Conservation (phyloP, 2,797 vertebrate genomes). For the Strix occidentalis region DNA sequence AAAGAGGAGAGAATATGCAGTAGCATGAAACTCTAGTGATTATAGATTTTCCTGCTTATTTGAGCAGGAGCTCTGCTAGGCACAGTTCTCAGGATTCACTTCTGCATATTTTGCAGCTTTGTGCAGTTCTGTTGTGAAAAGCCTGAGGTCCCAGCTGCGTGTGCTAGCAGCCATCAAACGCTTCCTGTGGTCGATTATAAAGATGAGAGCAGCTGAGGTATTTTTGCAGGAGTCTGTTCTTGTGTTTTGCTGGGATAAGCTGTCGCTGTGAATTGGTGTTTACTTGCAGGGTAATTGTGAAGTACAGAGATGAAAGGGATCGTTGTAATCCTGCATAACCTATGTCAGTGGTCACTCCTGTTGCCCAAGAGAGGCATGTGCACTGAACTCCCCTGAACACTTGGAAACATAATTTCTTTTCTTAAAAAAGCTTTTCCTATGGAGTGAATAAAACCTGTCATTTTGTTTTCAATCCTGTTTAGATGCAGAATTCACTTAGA, state of each 20-base stretch:
- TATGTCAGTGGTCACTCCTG: accelerated
- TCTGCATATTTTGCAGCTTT: neutral
- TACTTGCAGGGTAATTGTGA: neutral
- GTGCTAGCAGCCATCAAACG: neutral
- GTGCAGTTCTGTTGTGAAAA: neutral
- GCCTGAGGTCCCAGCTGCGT: neutral
- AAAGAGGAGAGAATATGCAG: neutral
- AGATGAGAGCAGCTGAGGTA: neutral
- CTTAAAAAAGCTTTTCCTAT: accelerated
- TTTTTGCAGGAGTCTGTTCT: neutral
- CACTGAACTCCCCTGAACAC: accelerated
- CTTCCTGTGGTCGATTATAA: accelerated
- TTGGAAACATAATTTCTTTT: accelerated
- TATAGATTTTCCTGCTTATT: accelerated
- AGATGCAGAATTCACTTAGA: constrained; percentile 92
- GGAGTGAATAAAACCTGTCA: accelerated
- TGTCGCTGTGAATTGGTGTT: accelerated
- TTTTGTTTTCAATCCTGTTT: neutral
- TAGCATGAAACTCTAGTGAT: neutral
- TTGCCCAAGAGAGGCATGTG: accelerated
- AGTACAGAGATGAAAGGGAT: neutral
- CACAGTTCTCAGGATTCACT: neutral
- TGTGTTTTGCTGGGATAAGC: neutral
- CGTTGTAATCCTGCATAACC: accelerated
- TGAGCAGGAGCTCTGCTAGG: neutral